Base-by-base conservation (phyloP, 37 sponge, comb jelly and placozoan genomes). In the Aphrocallistes beatrix region DNA sequence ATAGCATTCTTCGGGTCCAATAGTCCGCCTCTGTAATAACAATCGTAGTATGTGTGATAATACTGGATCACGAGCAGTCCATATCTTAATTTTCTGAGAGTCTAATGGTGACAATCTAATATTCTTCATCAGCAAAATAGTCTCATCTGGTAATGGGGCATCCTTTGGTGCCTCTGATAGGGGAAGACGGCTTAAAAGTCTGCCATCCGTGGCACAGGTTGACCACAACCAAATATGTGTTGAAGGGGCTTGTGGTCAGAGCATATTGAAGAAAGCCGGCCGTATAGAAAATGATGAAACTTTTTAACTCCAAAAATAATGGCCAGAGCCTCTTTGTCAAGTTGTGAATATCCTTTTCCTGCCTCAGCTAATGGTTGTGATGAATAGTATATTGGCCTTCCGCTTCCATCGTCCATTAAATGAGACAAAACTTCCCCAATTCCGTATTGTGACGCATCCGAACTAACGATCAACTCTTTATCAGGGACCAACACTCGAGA, bases 201-300 rank as follows among this genome's bases (percentile, higher is more conserved):
- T 34, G 86, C 86, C 81, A 86, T 81, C 45, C 23, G n/a, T 38
- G 86, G 81, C 21, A 86, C 86, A 36, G 86, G 82, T 38, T 69
- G 38, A 0, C 23, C 38, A 42, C 81, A 37, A n/a, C 39, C 82
- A 81, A 86, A 86, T 32, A 86, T 37, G 81, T 69, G 8, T 34
- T 81, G 86, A 42, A 86, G 40, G 0, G 86, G 86, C 45, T 42
- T 1, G n/a, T 86, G 86, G 36, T 86, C 86, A 34, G 86, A 81
- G n/a, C 23, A n/a, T 10, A 86, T 81, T 42, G 81, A 81, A 81
- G 81, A 81, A 36, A 16, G 16, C 42, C 86, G 81, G 8, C 86
- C 86, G 28, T 38, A 38, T 23, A 86, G 37, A 81, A 81, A 86
- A 10, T 75, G 82, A 81, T 86, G 82, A 37, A 86, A 86, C 9